Conservation (phyloP, 2,113 vertebrate species). For the Vicugna pacos region DNA sequence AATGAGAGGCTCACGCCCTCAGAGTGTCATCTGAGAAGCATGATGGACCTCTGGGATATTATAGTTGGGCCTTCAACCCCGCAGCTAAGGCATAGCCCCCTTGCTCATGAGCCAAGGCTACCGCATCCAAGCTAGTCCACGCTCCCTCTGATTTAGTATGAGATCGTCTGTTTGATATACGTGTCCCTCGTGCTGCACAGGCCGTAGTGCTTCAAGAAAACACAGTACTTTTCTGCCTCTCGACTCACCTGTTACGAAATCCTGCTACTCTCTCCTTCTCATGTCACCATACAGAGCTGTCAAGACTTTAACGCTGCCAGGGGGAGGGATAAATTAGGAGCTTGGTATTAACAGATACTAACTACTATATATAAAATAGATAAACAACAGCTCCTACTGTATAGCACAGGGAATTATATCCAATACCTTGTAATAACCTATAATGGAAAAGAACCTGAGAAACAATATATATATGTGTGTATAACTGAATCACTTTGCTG, state of each 20-base stretch:
- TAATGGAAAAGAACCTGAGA: no score
- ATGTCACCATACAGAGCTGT: neutral
- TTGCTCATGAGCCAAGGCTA: neutral
- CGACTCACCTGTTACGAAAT: neutral
- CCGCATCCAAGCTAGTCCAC: neutral
- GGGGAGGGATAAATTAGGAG: no score
- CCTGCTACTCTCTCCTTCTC: neutral
- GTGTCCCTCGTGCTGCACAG: neutral
- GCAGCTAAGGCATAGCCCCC: neutral
- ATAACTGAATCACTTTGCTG: no score
- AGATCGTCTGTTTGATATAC: neutral
- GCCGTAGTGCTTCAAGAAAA: neutral
- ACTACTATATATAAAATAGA: no score
- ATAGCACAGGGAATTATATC: no score
- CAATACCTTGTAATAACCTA: no score
- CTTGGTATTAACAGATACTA: no score
- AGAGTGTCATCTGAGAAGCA: neutral
- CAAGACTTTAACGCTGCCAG: neutral
- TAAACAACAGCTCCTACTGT: no score
- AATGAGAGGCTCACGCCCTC: neutral
- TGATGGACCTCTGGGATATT: neutral
- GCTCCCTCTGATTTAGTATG: neutral
- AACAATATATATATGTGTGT: no score
- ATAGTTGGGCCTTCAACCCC: neutral
- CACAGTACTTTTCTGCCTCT: neutral